Conservation (phyloP, 2,113 vertebrate species). For the Lagopus leucura region DNA sequence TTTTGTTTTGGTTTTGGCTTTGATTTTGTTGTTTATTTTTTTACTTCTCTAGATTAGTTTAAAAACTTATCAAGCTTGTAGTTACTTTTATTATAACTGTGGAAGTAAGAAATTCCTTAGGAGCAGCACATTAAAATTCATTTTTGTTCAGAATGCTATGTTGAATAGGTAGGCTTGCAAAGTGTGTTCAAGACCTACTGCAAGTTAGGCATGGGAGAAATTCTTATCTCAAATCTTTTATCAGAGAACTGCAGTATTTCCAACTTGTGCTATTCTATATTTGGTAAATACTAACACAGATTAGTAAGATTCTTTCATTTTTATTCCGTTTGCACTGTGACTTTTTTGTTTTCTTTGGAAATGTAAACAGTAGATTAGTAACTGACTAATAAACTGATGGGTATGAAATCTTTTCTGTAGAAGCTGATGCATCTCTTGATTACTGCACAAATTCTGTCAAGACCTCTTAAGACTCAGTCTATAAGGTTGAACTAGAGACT, state of each 20-base stretch:
- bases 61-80: background rate
- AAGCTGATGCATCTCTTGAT: background rate
- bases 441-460: background rate
- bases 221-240: background rate
- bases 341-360: background rate
- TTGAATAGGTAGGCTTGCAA: background rate
- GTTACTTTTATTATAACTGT: slow-evolving; percentile 18
- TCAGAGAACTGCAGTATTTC: background rate
- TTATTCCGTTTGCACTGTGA: background rate
- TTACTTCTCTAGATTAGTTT: background rate
- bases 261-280: background rate
- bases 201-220: background rate
- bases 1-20: background rate
- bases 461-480: background rate
- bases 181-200: background rate
- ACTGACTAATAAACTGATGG: background rate
- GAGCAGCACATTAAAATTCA: background rate
- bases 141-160: slow-evolving; percentile 28
- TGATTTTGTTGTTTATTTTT: background rate
- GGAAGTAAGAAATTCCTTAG: background rate
- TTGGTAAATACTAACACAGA: background rate
- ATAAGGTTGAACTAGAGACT: background rate
- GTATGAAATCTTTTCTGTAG: background rate
- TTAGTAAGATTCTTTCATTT: background rate
- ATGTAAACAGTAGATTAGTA: background rate